Base-by-base conservation (phyloP, 2,113 vertebrate species). In the Ptyas mucosa region DNA sequence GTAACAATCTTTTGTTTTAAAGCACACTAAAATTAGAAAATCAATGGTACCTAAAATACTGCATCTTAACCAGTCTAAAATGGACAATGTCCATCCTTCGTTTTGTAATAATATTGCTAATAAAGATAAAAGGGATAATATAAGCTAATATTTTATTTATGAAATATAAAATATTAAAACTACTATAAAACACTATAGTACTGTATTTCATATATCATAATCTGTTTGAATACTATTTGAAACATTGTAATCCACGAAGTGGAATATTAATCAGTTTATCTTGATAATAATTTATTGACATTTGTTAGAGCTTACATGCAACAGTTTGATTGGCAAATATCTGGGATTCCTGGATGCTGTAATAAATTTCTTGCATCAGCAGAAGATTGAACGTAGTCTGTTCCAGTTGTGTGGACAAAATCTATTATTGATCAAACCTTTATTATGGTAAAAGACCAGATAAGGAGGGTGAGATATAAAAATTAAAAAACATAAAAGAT, bases 41-140 rank as follows among this genome's bases (percentile, higher is more conserved):
- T 89, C 43, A 92, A 64, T 92, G 88, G 23, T 3, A 93, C 58
- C 93, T 95, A 64, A 1, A 8, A 52, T 81, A 55, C 39, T 24
- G 15, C 9, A 52, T 2, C 64, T 58, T 55, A 87, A 91, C 8
- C 26, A 61, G 43, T 26, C 51, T 34, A 24, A 85, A 91, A 46
- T 24, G 3, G 14, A 14, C 46, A 91, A 18, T 34, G 52, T 57
- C 54, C 21, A n/a, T 21, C 39, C n/a, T 91, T 61, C 14, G 81
- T 24, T 57, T 90, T 81, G 18, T 81, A 81, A 43, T 81, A 43
- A 81, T 81, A 3, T 39, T 81, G 43, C 34, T 9, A 39, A 81
- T 81, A 43, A 81, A 9, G 18, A 81, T 81, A 43, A 81, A 81
- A 81, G 18, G 34, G 8, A 81, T 81, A 81, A 43, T 39, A 81